Conservation (phyloP, 2,888 invertebrate genomes). For the Oegoconia quadripuncta region DNA sequence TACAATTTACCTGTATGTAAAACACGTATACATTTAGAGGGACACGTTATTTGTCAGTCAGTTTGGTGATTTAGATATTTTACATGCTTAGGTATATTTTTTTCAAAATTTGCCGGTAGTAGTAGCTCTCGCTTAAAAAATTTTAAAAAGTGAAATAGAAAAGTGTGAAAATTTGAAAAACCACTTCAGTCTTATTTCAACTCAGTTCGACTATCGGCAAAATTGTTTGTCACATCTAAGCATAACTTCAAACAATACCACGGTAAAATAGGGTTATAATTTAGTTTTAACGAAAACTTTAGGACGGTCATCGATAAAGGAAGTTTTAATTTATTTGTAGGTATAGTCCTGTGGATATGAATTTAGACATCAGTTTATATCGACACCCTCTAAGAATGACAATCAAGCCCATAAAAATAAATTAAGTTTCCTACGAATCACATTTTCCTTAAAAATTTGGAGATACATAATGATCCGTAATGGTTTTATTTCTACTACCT, state of each 20-base stretch:
- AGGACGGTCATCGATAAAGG: conserved; percentile 41
- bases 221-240: conserved; percentile 16
- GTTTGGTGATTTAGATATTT: conserved; percentile 24
- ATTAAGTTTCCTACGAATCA: too few species aligned
- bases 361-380: not conserved
- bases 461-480: too few species aligned
- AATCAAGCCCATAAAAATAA: too few species aligned
- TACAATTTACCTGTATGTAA: conserved; percentile 31
- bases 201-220: conserved; percentile 42
- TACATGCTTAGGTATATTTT: not conserved
- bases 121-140: conserved; percentile 29
- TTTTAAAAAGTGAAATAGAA: conserved; percentile 59
- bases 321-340: conserved; percentile 4
- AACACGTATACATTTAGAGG: conserved; percentile 50
- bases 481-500: too few species aligned
- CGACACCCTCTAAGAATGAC: too few species aligned
- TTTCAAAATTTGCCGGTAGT: not conserved
- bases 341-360: conserved; percentile 8
- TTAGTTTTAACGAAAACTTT: conserved; percentile 19
- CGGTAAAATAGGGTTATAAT: too few species aligned
- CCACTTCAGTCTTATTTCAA: conserved; percentile 67
- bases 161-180: conserved; percentile 64
- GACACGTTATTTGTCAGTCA: conserved; percentile 51
- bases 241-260: not conserved
- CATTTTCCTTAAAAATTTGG: too few species aligned